Conservation (phyloP, 1,140 invertebrate genomes). For the Zaprionus capensis region DNA sequence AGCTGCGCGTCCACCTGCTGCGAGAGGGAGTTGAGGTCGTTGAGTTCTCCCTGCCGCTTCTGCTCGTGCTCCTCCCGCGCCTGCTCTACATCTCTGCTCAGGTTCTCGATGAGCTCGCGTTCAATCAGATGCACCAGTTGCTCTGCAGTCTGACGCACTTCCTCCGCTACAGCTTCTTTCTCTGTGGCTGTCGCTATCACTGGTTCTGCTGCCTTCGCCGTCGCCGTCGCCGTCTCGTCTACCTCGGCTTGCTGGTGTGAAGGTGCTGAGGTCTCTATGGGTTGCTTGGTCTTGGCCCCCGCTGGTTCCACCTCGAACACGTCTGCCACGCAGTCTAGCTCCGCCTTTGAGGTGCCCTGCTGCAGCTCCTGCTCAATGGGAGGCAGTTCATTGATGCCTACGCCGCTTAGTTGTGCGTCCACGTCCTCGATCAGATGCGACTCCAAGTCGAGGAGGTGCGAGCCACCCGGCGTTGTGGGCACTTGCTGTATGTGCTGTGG, state of each 20-base stretch:
- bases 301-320: constrained; percentile 80
- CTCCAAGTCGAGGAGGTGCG: constrained; percentile 77
- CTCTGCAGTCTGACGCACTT: constrained; percentile 70
- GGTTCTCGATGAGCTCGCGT: constrained; percentile 66
- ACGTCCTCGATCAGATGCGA: constrained; percentile 81
- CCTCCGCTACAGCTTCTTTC: constrained; percentile 41
- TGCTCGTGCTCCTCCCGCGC: constrained; percentile 48
- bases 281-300: constrained; percentile 65
- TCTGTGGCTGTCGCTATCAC: constrained; percentile 47
- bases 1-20: constrained; percentile 76
- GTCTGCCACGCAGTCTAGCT: constrained; percentile 52
- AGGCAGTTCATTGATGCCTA: constrained; percentile 76
- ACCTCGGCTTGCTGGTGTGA: constrained; percentile 70
- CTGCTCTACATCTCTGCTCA: constrained; percentile 71
- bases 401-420: constrained; percentile 55
- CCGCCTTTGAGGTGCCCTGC: constrained; percentile 72
- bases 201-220: constrained; percentile 1
- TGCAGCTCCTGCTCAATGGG: constrained; percentile 75
- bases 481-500: not conserved
- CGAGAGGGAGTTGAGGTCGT: constrained; percentile 54
- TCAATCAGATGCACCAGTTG: constrained; percentile 75
- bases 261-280: constrained; percentile 58
- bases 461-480: constrained; percentile 64
- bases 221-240: constrained; percentile 58
- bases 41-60: constrained; percentile 50